Base-by-base conservation (phyloP, 2,797 vertebrate species). In the Acridotheres tristis region DNA sequence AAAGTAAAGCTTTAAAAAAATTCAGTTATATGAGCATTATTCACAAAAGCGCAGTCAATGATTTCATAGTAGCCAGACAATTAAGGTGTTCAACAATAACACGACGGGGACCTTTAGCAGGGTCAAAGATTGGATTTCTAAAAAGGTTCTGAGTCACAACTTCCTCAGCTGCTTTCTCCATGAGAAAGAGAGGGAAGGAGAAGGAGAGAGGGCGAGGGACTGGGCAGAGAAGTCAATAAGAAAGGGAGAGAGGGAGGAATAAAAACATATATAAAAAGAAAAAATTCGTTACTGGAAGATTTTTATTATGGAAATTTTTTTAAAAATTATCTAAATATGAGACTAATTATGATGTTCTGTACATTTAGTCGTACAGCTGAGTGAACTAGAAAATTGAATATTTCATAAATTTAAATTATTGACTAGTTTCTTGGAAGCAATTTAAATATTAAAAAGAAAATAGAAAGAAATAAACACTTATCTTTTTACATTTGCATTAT, bases 1-100 rank as follows among this genome's bases (percentile, higher is more conserved):
- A 90, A 88, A 71, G 34, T 58, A 55, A 51, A 76, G 26, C 15
- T 78, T 92, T 78, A 85, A 93, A 74, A 74, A 51, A 85, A 45
- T 69, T 83, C 22, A 57, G 80, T 81, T 94, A 74, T 55, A 25
- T 23, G 71, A 67, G 20, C 19, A 74, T 94, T 92, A 65, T 80
- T 86, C 94, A 86, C 89, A 73, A 75, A 90, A 91, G 65, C 8
- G 53, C 25, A 79, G 55, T 23, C 93, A 85, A 68, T 74, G 63
- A 89, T 90, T 96, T 51, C 29, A 69, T 66, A 74, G 18, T 63
- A 92, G 79, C 4, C 22, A 92, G 80, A 27, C 11, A 61, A 84
- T 96, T 88, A 90, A 69, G 19, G 32, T 89, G 80, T 84, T 85
- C 84, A 95, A 66, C 53, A 76, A 75, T 90, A 81, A 74, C 36